Percentiles rank a stretch among this genome's conserved stretches.
phyloP scores from a whole-genome alignment of 2,113 vertebrate genomes.

The Hypomesus transpacificus region DNA sequence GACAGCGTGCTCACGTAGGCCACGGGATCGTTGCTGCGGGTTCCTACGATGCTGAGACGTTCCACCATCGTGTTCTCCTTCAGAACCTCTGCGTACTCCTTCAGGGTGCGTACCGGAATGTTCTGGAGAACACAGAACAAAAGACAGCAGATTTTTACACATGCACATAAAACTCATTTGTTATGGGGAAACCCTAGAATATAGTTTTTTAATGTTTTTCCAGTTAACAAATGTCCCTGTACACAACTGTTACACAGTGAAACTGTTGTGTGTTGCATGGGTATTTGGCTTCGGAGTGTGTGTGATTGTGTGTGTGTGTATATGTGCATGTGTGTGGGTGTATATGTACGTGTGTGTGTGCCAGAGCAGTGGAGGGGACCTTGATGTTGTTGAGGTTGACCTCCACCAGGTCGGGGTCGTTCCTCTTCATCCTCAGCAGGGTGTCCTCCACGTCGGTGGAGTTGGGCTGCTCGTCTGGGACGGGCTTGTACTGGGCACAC shows the following conservation, averaged over 20 bases:
- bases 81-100: constrained; percentile 87
- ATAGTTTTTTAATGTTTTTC: too few relatives aligned
- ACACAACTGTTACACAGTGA: too few relatives aligned
- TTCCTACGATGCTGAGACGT: constrained; percentile 94
- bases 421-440: constrained; percentile 81
- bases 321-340: too few relatives aligned
- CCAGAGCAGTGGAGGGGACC: constrained; percentile 59
- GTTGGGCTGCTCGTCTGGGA: constrained; percentile 94
- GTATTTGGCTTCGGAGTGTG: too few relatives aligned
- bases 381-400: constrained; percentile 98
- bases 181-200: too few relatives aligned
- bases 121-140: constrained; percentile 72
- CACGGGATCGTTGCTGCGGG: constrained; percentile 91
- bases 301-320: too few relatives aligned
- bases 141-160: not conserved
- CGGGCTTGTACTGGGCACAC: constrained; percentile 90
- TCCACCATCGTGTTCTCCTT: constrained; percentile 85
- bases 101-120: constrained; percentile 88
- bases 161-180: not conserved
- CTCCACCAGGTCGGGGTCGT: constrained; percentile 88
- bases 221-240: too few relatives aligned
- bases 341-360: not conserved
- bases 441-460: constrained; percentile 92
- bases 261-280: too few relatives aligned
- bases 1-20: constrained; percentile 80